Evolutionary conservation across 2,888 invertebrate genomes (phyloP).

Genomic region (Malthinus flaveolus): DNA sequence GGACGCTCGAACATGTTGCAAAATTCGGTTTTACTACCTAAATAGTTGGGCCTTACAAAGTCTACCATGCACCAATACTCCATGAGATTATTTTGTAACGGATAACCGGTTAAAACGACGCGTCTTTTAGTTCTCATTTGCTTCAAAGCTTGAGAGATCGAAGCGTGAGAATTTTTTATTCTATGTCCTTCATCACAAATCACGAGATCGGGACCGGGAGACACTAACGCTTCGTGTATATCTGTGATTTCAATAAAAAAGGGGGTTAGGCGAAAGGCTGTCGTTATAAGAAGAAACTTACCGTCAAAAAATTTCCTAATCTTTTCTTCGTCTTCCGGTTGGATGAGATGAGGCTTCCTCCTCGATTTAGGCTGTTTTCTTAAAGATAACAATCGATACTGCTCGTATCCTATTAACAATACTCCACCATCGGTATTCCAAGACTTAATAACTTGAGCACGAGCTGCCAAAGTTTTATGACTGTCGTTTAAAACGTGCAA

Average conservation of each 20-base stretch:
- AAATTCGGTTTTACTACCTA: constrained; percentile 96
- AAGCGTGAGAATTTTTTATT: constrained; percentile 97
- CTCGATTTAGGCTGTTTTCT: constrained; percentile 70
- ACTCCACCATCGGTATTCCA: constrained; percentile 93
- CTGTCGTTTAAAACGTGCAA: constrained; percentile 92
- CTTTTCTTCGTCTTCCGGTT: constrained; percentile 61
- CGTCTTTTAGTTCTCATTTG: constrained; percentile 92
- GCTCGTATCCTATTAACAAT: constrained; percentile 94
- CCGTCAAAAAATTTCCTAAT: constrained; percentile 78
- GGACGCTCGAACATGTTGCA: constrained; percentile 99
- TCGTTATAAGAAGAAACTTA: constrained; percentile 43
- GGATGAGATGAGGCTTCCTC: constrained; percentile 54
- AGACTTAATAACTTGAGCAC: constrained; percentile 82
- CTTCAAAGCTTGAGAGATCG: constrained; percentile 93
- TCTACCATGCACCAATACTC: constrained; percentile 99
- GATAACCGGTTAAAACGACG: constrained; percentile 96
- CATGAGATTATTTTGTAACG: constrained; percentile 94
- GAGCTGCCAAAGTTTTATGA: constrained; percentile 86
- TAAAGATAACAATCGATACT: constrained; percentile 87
- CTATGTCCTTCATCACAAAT: constrained; percentile 97
- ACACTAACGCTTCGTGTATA: constrained; percentile 81
- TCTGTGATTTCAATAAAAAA: constrained; percentile 54
- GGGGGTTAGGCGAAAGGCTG: background rate
- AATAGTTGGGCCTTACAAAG: constrained; percentile 95
- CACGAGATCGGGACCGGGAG: constrained; percentile 91